A percentile compares a stretch with the other conserved stretches of the same genome.
Conservation (phyloP, 2,113 vertebrate species). For the Romanogobio albipinnatus region DNA sequence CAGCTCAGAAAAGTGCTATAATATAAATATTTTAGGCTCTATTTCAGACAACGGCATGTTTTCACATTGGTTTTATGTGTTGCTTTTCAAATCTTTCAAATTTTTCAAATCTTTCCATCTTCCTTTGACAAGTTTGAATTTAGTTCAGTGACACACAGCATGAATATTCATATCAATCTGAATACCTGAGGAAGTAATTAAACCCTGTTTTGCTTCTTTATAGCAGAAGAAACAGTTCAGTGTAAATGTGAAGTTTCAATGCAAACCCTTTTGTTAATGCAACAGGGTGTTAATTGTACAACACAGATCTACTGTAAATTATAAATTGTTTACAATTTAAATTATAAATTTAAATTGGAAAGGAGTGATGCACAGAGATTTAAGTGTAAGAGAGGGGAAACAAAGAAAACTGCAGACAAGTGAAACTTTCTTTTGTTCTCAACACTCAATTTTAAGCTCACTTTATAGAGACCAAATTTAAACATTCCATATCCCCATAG, state of each 20-base stretch:
- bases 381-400: neutral
- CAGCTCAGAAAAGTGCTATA: neutral
- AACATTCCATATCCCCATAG: neutral
- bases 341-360: neutral
- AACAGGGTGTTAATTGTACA: constrained; percentile 45
- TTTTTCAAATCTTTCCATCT: neutral
- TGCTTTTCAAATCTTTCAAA: neutral
- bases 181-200: constrained; percentile 32
- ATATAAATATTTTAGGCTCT: neutral
- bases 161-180: constrained; percentile 23
- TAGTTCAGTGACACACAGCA: neutral
- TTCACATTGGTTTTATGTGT: neutral
- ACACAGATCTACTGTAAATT: constrained; percentile 38
- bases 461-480: neutral
- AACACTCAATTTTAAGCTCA: neutral
- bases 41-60: neutral
- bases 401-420: neutral
- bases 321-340: constrained; percentile 26
- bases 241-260: constrained; percentile 23
- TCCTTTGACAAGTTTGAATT: constrained; percentile 23
- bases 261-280: neutral
- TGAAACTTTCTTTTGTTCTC: neutral
- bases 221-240: constrained; percentile 44
- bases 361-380: constrained; percentile 15
- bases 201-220: constrained; percentile 40